These are phyloP conservation scores for Shargacucullia verbasci DNA, from an alignment of 2,888 invertebrate genomes.

Conservation along the genomic window DNA sequence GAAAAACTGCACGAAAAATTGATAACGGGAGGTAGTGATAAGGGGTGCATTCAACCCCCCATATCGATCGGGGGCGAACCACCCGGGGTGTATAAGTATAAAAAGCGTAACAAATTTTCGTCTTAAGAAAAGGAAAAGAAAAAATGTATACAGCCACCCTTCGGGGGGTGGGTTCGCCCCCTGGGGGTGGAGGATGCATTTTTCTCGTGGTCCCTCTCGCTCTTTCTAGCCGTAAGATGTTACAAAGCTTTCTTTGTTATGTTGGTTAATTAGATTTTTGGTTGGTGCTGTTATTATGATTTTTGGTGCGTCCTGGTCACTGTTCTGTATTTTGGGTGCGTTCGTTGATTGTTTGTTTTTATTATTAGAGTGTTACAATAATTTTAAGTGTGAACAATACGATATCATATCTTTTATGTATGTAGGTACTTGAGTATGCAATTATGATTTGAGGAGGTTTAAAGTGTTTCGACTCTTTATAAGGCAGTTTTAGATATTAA, in stretches of 20 bases:
- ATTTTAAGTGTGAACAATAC: too few species aligned
- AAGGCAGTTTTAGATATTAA: too few species aligned
- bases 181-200: slow-evolving; percentile 74
- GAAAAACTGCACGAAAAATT: slow-evolving; percentile 85
- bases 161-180: slow-evolving; percentile 60
- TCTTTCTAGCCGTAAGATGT: slow-evolving; percentile 83
- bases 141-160: slow-evolving; percentile 88
- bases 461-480: too few species aligned
- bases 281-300: slow-evolving; percentile 51
- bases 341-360: background rate
- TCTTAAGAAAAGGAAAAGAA: slow-evolving; percentile 89
- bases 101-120: slow-evolving; percentile 90
- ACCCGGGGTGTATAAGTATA: slow-evolving; percentile 84
- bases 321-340: slow-evolving; percentile 10
- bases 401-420: too few species aligned
- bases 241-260: slow-evolving; percentile 86
- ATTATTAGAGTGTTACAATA: too few species aligned
- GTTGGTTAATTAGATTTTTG: slow-evolving; percentile 76
- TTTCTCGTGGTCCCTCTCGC: slow-evolving; percentile 81
- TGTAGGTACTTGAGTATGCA: too few species aligned
- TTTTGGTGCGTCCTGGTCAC: too few species aligned
- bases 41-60: slow-evolving; percentile 66
- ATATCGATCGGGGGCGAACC: slow-evolving; percentile 81
- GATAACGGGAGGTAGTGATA: slow-evolving; percentile 84
- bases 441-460: too few species aligned